These are phyloP conservation scores for Antheraea mylitta DNA, from an alignment of 1,140 invertebrate genomes.

Conservation along the genomic window DNA sequence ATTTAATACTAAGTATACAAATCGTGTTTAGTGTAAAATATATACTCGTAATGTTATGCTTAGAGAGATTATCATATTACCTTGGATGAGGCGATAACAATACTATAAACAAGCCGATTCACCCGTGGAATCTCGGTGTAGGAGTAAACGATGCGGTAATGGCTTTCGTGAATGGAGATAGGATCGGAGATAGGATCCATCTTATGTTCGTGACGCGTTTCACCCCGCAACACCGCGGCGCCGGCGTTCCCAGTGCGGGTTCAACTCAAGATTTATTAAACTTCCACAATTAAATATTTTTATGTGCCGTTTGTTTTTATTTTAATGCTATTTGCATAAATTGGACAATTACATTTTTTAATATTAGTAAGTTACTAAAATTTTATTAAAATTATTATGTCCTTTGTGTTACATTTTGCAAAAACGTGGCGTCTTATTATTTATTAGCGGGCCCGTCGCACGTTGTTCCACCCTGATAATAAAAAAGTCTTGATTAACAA, in stretches of 20 bases:
- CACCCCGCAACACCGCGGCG: neutral
- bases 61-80: constrained; percentile 9
- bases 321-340: too few relatives aligned
- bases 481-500: too few relatives aligned
- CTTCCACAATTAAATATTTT: neutral
- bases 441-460: too few relatives aligned
- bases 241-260: constrained; percentile 5
- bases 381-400: too few relatives aligned
- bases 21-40: neutral
- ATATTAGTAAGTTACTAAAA: too few relatives aligned
- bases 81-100: constrained; percentile 17
- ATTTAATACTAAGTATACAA: too few relatives aligned
- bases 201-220: constrained; percentile 37
- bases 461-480: too few relatives aligned
- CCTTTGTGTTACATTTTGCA: too few relatives aligned
- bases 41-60: neutral
- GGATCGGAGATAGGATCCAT: constrained; percentile 47
- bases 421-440: too few relatives aligned
- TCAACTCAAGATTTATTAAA: neutral
- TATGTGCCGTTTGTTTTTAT: too few relatives aligned
- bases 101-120: constrained; percentile 31
- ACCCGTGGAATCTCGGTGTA: constrained; percentile 16
- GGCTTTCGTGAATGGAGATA: constrained; percentile 46
- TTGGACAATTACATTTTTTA: too few relatives aligned
- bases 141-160: constrained; percentile 30